A percentile compares a stretch with the other conserved stretches of the same genome.
Evolutionary conservation across 1,140 invertebrate genomes (phyloP).

Genomic region (Drosophila gunungcola): DNA sequence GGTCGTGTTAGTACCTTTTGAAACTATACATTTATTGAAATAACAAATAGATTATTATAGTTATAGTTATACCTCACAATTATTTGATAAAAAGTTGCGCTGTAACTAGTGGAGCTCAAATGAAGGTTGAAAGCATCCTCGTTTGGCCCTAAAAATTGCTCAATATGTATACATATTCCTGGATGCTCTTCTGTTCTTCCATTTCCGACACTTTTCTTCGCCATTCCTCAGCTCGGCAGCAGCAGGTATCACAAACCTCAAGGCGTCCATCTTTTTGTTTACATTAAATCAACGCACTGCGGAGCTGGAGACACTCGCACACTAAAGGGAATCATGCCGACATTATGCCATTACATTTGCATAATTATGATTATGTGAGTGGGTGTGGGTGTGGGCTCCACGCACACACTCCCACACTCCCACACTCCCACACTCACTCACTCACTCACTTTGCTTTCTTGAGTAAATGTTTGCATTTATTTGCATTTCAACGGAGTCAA

Average conservation of each 20-base stretch:
- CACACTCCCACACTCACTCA: conserved; percentile 10
- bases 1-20: too few relatives aligned
- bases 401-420: neutral
- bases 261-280: conserved; percentile 79
- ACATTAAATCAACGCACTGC: conserved; percentile 66
- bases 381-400: conserved; percentile 30
- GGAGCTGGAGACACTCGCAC: conserved; percentile 48
- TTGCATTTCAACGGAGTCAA: conserved; percentile 72
- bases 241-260: conserved; percentile 47
- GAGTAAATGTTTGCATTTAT: conserved; percentile 63
- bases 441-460: conserved; percentile 28
- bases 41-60: too few relatives aligned
- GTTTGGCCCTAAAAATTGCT: too few relatives aligned
- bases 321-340: conserved; percentile 66
- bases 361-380: conserved; percentile 72
- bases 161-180: too few relatives aligned
- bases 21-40: too few relatives aligned
- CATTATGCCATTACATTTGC: conserved; percentile 79
- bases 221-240: neutral
- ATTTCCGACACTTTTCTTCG: neutral
- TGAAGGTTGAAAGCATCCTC: too few relatives aligned
- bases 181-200: conserved; percentile 2
- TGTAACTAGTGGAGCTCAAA: too few relatives aligned
- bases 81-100: too few relatives aligned
- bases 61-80: too few relatives aligned